A percentile compares a stretch with the other conserved stretches of the same genome.
These are phyloP conservation scores for Ctenomys sociabilis DNA, from an alignment of 2,113 vertebrate genomes.

Conservation along the genomic window DNA sequence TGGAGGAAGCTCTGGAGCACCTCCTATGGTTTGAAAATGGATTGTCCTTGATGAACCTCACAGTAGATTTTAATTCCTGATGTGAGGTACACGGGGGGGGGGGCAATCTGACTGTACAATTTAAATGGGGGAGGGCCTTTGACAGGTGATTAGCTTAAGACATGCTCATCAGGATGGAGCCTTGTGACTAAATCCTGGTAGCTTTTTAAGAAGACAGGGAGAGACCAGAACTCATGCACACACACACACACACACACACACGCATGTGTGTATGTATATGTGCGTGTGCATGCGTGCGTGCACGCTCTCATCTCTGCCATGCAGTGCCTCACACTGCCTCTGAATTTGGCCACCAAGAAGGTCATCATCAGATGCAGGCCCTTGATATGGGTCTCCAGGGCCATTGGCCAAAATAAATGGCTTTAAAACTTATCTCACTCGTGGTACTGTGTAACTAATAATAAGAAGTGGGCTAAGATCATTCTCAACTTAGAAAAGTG, in stretches of 20 bases:
- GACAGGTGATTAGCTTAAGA: neutral
- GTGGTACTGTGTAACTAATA: neutral
- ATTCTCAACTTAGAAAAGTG: neutral
- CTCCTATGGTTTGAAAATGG: neutral
- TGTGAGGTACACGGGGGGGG: neutral
- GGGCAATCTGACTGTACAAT: neutral
- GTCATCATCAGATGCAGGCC: neutral
- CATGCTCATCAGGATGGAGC: neutral
- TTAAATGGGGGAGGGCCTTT: neutral
- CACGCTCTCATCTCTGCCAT: neutral
- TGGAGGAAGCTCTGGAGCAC: slow-evolving; percentile 51
- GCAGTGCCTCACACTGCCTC: neutral
- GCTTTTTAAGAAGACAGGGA: neutral
- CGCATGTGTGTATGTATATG: neutral
- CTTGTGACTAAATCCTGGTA: neutral
- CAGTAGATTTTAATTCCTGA: neutral
- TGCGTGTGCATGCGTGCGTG: neutral
- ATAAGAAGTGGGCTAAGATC: neutral
- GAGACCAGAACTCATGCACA: neutral
- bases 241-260: too few species aligned
- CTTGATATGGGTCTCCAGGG: neutral
- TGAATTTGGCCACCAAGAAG: neutral
- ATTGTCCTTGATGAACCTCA: neutral
- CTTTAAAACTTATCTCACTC: neutral
- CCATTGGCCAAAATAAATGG: neutral